Base-by-base conservation (phyloP, 2,888 invertebrate genomes). In the Bombylius major region DNA sequence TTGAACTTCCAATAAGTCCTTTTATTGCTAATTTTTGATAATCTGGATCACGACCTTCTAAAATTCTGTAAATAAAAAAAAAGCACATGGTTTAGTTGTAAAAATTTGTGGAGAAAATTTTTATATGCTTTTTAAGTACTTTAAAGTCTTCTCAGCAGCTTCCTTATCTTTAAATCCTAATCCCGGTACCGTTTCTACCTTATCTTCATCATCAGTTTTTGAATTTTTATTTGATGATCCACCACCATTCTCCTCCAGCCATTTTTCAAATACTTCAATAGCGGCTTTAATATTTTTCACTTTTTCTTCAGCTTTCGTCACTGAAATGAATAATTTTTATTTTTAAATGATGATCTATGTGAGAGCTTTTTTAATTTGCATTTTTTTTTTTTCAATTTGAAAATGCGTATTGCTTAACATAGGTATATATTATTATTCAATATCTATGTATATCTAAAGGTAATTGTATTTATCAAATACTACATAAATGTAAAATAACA, bases 91-190 rank as follows among this genome's bases (percentile, higher is more conserved):
- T 23, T 23, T 23, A 23, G 3, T 23, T 47, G 23, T 52, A 47
- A 9, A 32, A n/a, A 52, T 33, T 44, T 9, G 32, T 48, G 5
- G 8, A 14, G 9, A 36, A 36, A 36, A 3, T 36, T 6, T 9
- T 36, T 8, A 36, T 36, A 8, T 36, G 6, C 6, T 36, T 36
- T 36, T 36, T 42, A 62, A 65, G 66, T 66, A 74, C 74, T 80
- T 76, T 7, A 89, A 72, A 0, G 87, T 86, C 53, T 80, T 81
- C 60, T 81, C 73, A 0, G 88, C 88, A 3, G 86, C 80, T n/a
- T 79, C 82, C 67, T 82, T 82, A 69, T 88, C 87, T 69, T 88
- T 88, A 71, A 88, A 89, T 32, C 88, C 86, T 34, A 87, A 77
- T 0, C 86, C 86, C 6, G 83, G 82, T 47, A 87, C 86, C 0